These are phyloP conservation scores for Pissodes strobi DNA, from an alignment of 1,140 invertebrate genomes.

Conservation along the genomic window DNA sequence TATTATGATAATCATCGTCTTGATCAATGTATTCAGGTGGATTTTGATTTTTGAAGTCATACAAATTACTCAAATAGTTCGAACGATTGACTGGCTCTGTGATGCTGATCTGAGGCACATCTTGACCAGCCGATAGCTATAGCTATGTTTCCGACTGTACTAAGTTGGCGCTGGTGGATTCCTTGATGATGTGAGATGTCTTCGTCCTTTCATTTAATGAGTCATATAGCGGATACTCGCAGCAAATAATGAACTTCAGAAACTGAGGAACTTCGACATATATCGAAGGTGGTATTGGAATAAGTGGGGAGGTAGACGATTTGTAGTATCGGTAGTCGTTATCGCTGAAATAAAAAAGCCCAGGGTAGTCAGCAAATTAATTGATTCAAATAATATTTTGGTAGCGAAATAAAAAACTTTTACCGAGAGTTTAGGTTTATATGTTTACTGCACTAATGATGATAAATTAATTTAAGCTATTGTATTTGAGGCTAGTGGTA, in stretches of 20 bases:
- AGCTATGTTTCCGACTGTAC: constrained; percentile 74
- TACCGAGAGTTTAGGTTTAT: no score
- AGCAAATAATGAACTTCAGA: constrained; percentile 82
- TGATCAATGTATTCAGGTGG: constrained; percentile 15
- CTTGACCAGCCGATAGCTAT: constrained; percentile 63
- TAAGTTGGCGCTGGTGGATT: constrained; percentile 74
- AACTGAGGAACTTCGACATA: constrained; percentile 82
- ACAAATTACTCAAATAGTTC: constrained; percentile 24
- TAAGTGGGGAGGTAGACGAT: constrained; percentile 80
- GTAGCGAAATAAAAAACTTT: no score
- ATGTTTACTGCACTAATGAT: no score
- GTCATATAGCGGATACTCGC: constrained; percentile 86
- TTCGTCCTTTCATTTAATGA: constrained; percentile 70
- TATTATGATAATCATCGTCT: no score
- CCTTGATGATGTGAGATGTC: constrained; percentile 67
- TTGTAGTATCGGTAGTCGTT: constrained; percentile 86
- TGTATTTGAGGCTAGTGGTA: no score
- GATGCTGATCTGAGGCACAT: constrained; percentile 44
- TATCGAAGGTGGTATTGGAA: constrained; percentile 82
- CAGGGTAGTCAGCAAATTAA: constrained; percentile 1
- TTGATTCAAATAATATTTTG: not conserved
- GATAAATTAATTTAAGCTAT: no score
- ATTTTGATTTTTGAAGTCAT: constrained; percentile 24
- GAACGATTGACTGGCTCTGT: constrained; percentile 1
- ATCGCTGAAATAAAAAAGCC: constrained; percentile 66